A percentile compares a stretch with the other conserved stretches of the same genome.
Evolutionary conservation across 2,888 invertebrate species (phyloP).

Genomic region (Andrena praecox): DNA sequence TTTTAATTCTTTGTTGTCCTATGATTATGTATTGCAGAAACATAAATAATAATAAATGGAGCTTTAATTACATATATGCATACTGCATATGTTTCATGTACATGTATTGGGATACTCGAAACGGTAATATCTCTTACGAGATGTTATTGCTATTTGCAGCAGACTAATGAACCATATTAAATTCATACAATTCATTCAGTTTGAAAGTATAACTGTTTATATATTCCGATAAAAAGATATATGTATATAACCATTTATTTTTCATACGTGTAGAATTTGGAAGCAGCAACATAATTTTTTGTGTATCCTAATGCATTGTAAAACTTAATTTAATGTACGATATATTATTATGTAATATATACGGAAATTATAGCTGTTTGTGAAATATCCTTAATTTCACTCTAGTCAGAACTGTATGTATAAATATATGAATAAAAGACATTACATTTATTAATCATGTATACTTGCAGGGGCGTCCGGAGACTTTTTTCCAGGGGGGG

Average conservation of each 20-base stretch:
- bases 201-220: too few relatives aligned
- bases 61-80: conserved; percentile 24
- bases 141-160: not conserved
- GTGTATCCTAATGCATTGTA: conserved; percentile 48
- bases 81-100: conserved; percentile 33
- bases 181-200: too few relatives aligned
- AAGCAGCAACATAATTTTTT: conserved; percentile 10
- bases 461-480: not conserved
- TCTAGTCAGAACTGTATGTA: conserved; percentile 53
- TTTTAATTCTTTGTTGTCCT: conserved; percentile 13
- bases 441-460: conserved; percentile 20
- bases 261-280: not conserved
- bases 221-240: too few relatives aligned
- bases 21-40: conserved; percentile 16
- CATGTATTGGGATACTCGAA: conserved; percentile 40
- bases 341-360: conserved; percentile 11
- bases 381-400: conserved; percentile 27
- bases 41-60: conserved; percentile 12
- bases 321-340: conserved; percentile 23
- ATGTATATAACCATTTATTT: not conserved
- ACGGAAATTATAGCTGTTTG: conserved; percentile 7
- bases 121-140: not conserved
- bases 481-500: too few relatives aligned
- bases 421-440: conserved; percentile 52
- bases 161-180: not conserved